Conservation (phyloP, 1,140 invertebrate genomes). For the Lucilia sericata region DNA sequence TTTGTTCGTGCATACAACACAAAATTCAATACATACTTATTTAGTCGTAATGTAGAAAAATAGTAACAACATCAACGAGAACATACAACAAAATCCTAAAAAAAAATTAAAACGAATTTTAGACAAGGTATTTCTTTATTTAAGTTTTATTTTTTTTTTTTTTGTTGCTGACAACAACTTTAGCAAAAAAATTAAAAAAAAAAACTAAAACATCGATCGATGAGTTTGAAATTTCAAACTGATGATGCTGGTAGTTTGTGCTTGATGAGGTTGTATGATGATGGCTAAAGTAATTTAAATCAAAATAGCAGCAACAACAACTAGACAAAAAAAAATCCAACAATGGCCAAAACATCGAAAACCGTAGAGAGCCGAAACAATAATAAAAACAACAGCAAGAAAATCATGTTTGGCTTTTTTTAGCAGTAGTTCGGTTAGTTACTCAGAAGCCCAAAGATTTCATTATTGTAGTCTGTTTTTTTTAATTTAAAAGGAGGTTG, state of each 20-base stretch:
- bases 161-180: background rate
- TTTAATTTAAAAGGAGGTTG: constrained; percentile 24
- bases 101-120: constrained; percentile 7
- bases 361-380: background rate
- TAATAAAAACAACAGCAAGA: background rate
- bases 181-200: background rate
- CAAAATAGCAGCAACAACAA: background rate
- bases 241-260: constrained; percentile 17
- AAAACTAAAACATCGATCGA: constrained; percentile 23
- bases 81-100: constrained; percentile 4
- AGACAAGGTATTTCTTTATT: constrained; percentile 15
- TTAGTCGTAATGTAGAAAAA: background rate
- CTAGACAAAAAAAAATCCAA: background rate
- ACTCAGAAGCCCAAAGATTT: constrained; percentile 28
- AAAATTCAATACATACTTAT: constrained; percentile 25
- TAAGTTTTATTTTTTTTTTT: background rate
- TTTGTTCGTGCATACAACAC: constrained; percentile 45
- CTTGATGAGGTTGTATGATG: constrained; percentile 26
- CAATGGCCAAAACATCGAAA: background rate
- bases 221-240: constrained; percentile 29
- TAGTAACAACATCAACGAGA: constrained; percentile 29
- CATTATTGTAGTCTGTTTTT: background rate
- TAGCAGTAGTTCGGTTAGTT: background rate
- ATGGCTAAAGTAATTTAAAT: constrained; percentile 27
- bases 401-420: background rate